phyloP scores from a whole-genome alignment of 53 echinoderm and acorn worm species.

The Crossaster papposus region DNA sequence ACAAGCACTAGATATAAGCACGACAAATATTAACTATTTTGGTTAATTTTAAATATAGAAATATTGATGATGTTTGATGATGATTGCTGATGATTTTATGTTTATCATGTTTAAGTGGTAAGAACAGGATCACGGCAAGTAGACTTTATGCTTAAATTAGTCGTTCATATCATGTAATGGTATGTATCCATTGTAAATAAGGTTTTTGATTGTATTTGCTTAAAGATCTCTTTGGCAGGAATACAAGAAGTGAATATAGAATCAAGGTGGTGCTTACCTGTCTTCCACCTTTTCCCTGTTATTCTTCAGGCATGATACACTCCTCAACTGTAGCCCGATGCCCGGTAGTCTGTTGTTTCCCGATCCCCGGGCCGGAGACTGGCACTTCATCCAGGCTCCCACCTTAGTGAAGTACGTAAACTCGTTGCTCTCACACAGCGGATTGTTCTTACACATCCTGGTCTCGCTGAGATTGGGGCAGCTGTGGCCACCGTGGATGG shows the following conservation, averaged over 20 bases:
- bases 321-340: conserved; percentile 74
- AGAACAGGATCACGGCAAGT: too few species aligned
- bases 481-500: conserved; percentile 65
- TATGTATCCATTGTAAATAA: too few species aligned
- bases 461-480: conserved; percentile 87
- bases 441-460: conserved; percentile 55
- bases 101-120: too few species aligned
- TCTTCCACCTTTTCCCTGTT: conserved; percentile 71
- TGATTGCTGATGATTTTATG: too few species aligned
- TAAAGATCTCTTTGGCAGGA: not conserved
- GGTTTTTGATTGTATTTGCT: too few species aligned
- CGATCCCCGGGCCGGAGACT: conserved; percentile 29
- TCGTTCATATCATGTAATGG: too few species aligned
- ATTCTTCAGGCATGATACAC: conserved; percentile 68
- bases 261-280: conserved; percentile 23
- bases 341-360: conserved; percentile 47
- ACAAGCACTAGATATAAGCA: too few species aligned
- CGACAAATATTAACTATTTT: too few species aligned
- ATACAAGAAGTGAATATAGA: not conserved
- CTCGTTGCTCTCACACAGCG: conserved; percentile 47
- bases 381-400: conserved; percentile 73
- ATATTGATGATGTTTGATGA: too few species aligned
- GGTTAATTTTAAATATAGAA: too few species aligned
- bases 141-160: too few species aligned
- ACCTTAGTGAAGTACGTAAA: conserved; percentile 70